phyloP scores from a whole-genome alignment of 2,113 vertebrate genomes.

The Cyprinodon variegatus region DNA sequence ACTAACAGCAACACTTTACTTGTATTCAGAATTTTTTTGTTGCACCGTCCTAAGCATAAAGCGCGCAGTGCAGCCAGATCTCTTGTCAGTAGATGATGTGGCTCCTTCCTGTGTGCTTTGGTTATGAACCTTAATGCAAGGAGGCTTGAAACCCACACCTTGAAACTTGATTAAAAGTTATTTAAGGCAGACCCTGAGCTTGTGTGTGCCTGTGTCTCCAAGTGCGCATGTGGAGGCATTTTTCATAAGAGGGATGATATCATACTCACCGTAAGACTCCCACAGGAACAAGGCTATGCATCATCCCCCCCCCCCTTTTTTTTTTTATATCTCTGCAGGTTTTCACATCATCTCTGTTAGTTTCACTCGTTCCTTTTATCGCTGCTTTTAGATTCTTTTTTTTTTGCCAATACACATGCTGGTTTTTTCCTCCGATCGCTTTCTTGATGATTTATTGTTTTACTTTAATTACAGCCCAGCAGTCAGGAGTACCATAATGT shows the following conservation, averaged over 20 bases:
- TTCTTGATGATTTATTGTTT: constrained; percentile 56
- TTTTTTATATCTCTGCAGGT: constrained; percentile 70
- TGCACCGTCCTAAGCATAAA: not conserved
- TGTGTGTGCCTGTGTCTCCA: constrained; percentile 6
- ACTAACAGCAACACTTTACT: not conserved
- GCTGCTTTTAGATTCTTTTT: constrained; percentile 13
- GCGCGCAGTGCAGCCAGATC: constrained; percentile 14
- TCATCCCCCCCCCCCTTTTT: constrained; percentile 37
- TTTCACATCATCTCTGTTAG: constrained; percentile 53
- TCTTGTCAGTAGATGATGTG: constrained; percentile 32
- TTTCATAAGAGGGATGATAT: constrained; percentile 76
- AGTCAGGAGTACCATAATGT: constrained; percentile 60
- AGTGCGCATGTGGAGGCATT: constrained; percentile 39
- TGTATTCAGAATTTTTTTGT: not conserved
- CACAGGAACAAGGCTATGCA: constrained; percentile 66
- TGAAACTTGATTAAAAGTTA: constrained; percentile 75
- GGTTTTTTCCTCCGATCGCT: constrained; percentile 49
- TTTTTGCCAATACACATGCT: constrained; percentile 32
- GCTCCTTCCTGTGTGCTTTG: constrained; percentile 51
- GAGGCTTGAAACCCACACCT: constrained; percentile 51
- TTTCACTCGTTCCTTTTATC: constrained; percentile 44
- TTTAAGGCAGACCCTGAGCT: constrained; percentile 56
- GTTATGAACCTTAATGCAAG: constrained; percentile 59
- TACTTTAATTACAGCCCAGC: constrained; percentile 65
- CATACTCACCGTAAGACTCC: constrained; percentile 67